Evolutionary conservation across 2,797 vertebrate genomes (phyloP).

Genomic region (Lepus townsendii): DNA sequence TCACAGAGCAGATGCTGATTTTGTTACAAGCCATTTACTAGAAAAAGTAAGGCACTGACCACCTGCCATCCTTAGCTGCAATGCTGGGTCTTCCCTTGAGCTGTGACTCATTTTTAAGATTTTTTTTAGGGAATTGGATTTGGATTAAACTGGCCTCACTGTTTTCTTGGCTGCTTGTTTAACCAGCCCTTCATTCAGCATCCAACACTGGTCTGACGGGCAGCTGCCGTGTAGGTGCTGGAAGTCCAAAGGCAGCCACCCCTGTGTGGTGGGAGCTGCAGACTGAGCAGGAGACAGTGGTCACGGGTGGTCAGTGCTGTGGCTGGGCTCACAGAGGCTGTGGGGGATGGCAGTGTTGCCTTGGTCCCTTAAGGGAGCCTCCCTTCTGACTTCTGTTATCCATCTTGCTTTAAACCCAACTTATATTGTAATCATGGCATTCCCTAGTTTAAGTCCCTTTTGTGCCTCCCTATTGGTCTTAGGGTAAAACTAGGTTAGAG

Average conservation of each 20-base stretch:
- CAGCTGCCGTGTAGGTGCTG: neutral
- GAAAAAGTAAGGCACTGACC: conserved; percentile 64
- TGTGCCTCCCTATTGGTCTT: neutral
- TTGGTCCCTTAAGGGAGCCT: neutral
- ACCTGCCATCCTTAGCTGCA: conserved; percentile 61
- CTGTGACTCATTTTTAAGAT: conserved; percentile 60
- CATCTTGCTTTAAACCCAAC: neutral
- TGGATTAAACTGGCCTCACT: conserved; percentile 45
- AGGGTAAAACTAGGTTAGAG: neutral
- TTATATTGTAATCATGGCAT: neutral
- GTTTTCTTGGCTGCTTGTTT: conserved; percentile 21
- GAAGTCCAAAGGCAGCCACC: neutral
- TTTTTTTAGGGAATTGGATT: conserved; percentile 63
- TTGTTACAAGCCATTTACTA: conserved; percentile 72
- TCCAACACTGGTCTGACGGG: neutral
- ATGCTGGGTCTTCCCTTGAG: neutral
- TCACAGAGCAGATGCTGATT: conserved; percentile 75
- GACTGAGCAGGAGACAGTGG: neutral
- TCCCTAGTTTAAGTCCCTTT: conserved; percentile 11
- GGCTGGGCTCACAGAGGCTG: neutral
- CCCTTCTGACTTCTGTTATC: neutral
- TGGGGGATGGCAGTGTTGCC: neutral
- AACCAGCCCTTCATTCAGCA: conserved; percentile 4
- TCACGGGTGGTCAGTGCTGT: neutral
- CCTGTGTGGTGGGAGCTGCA: neutral